Conservation (phyloP, 2,113 vertebrate species). For the Gulo gulo region DNA sequence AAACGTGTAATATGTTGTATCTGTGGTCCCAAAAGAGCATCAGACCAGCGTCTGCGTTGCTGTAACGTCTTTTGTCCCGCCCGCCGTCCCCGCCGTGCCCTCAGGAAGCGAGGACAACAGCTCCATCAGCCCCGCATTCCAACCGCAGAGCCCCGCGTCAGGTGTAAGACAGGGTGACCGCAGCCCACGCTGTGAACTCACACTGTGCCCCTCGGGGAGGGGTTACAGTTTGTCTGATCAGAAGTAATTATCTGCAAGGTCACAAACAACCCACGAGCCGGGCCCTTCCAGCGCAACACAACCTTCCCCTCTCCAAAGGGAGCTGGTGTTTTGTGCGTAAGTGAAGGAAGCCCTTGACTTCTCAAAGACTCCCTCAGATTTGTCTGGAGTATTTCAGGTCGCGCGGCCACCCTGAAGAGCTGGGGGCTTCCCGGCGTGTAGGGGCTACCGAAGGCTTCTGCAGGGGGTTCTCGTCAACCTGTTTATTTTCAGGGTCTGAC, state of each 20-base stretch:
- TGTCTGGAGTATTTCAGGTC: background rate
- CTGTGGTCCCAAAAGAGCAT: background rate
- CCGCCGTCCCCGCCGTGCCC: too few relatives aligned
- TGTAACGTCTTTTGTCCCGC: background rate
- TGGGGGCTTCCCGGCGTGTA: fast-evolving
- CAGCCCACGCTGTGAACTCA: fast-evolving
- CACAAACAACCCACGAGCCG: background rate
- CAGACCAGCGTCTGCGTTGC: background rate
- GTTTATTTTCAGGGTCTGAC: background rate
- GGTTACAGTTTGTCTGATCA: background rate
- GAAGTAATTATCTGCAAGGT: background rate
- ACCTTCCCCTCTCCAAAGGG: background rate
- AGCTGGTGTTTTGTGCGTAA: background rate
- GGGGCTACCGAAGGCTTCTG: fast-evolving
- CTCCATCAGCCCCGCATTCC: fast-evolving
- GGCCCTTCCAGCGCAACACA: fast-evolving
- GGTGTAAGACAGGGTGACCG: background rate
- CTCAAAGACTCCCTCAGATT: fast-evolving
- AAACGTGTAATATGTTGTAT: fast-evolving
- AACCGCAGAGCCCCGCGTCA: fast-evolving
- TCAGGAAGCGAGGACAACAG: fast-evolving
- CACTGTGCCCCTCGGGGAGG: fast-evolving
- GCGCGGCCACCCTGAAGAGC: fast-evolving
- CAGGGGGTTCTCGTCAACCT: fast-evolving
- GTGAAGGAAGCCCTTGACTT: background rate